A percentile compares a stretch with the other conserved stretches of the same genome.
phyloP scores from a whole-genome alignment of 2,888 invertebrate species.

The Synergus itoensis region DNA sequence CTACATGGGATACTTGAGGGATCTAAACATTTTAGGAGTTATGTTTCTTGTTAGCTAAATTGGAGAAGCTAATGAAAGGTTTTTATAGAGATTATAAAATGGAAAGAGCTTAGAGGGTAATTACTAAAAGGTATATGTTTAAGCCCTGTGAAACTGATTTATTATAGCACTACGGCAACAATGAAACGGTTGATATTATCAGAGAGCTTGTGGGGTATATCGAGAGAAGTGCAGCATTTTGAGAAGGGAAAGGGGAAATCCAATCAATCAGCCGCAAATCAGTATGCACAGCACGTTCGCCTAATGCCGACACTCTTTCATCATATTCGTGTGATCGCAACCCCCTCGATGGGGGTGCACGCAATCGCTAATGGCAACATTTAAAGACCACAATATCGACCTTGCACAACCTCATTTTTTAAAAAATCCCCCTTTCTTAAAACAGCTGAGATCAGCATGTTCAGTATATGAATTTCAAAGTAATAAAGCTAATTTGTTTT shows the following conservation, averaged over 20 bases:
- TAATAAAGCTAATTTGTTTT: not conserved
- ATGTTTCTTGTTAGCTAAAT: not conserved
- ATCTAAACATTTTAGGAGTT: too few species aligned
- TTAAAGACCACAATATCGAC: slow-evolving; percentile 65
- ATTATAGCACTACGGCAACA: slow-evolving; percentile 36
- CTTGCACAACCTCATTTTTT: slow-evolving; percentile 1
- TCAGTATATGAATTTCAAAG: not conserved
- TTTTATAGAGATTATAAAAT: slow-evolving; percentile 15
- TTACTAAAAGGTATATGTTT: slow-evolving; percentile 34
- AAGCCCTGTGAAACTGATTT: slow-evolving; percentile 34
- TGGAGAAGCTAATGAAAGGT: not conserved
- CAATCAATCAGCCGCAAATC: slow-evolving; percentile 63
- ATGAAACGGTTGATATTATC: slow-evolving; percentile 34
- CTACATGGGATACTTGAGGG: too few species aligned
- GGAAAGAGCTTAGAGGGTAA: slow-evolving; percentile 10
- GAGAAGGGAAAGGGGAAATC: slow-evolving; percentile 45
- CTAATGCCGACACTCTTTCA: slow-evolving; percentile 78
- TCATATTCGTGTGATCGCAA: slow-evolving; percentile 77
- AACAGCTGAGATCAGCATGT: not conserved
- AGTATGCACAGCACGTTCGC: slow-evolving; percentile 77
- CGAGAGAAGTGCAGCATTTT: slow-evolving; percentile 46
- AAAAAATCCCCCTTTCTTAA: not conserved
- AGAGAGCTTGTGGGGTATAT: slow-evolving; percentile 43
- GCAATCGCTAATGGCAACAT: slow-evolving; percentile 73
- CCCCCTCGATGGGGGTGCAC: slow-evolving; percentile 62